Evolutionary conservation across 2,888 invertebrate genomes (phyloP), one percentile per base, ranked within the genome.

Genomic region (Chloroclystis v-ata): DNA sequence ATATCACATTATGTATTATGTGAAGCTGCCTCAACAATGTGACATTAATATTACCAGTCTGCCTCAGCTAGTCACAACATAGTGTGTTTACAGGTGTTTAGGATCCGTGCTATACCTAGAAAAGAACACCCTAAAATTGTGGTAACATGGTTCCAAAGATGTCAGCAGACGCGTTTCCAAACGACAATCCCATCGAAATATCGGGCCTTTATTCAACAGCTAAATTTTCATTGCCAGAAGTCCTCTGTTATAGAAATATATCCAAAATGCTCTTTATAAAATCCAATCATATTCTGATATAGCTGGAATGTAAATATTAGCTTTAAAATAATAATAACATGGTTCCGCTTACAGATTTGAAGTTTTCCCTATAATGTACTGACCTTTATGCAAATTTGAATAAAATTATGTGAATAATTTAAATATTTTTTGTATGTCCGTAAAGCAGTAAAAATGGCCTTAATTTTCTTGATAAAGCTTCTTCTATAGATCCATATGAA

Each of bases 231-330:
- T 80, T 65, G 75, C 69, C 67, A 62, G 74, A 73, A 82, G 61
- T 84, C 78, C 82, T 68, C 71, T 70, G 75, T 76, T 13, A 46
- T 67, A 82, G 66, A 79, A 82, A 84, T 74, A 82, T 75, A 77
- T 83, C 84, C 84, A 66, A 79, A 81, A 82, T 74, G 77, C 65
- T 81, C 76, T 78, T 80, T 77, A 82, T 74, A 75, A 81, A 83
- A 82, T 83, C 85, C 85, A 82, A 82, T 82, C 72, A 81, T 79
- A 77, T 75, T 82, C 73, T 82, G 75, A 79, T 75, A 78, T 74
- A 76, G 88, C 89, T 89, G 89, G 82, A 89, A 89, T 86, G 75
- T 89, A 89, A 89, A 89, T 75, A 81, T 80, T 78, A 83, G 72
- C 78, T 88, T 88, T 87, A 87, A 85, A 87, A 83, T 72, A 81